Percentiles rank a stretch among this genome's conserved stretches.
These are phyloP conservation scores for Cirrhinus mrigala DNA, from an alignment of 2,797 vertebrate species.

Conservation along the genomic window DNA sequence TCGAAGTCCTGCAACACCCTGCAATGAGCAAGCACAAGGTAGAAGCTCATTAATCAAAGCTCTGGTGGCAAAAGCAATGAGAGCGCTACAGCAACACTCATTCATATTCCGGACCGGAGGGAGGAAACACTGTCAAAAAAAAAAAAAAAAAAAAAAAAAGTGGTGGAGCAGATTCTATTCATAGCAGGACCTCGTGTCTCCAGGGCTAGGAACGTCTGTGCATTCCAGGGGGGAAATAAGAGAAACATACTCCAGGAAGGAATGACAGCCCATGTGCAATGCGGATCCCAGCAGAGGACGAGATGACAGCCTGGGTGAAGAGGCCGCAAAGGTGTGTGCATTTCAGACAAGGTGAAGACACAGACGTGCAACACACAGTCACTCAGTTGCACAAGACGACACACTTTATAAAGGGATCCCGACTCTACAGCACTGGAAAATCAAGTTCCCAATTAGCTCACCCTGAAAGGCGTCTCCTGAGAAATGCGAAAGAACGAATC, in stretches of 20 bases:
- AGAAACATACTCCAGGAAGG: conserved; percentile 14
- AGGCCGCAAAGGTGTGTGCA: conserved; percentile 33
- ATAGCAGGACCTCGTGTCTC: conserved; percentile 25
- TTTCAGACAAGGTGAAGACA: conserved; percentile 42
- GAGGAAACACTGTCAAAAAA: conserved; percentile 46
- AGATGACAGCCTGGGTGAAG: conserved; percentile 45
- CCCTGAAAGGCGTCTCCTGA: conserved; percentile 38
- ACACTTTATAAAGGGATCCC: neutral
- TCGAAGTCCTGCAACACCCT: conserved; percentile 58
- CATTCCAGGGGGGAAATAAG: conserved; percentile 11
- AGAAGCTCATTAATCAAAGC: conserved; percentile 41
- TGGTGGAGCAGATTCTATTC: conserved; percentile 37
- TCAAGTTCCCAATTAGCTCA: conserved; percentile 45
- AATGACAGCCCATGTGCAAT: conserved; percentile 25
- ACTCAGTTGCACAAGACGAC: neutral
- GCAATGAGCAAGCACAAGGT: conserved; percentile 25
- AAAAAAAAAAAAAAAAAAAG: conserved; percentile 13
- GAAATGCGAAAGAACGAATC: conserved; percentile 11
- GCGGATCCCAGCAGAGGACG: neutral
- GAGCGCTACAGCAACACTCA: conserved; percentile 29
- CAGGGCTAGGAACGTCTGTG: conserved; percentile 12
- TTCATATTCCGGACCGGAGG: conserved; percentile 43
- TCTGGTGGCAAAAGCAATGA: conserved; percentile 32
- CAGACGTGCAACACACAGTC: conserved; percentile 9
- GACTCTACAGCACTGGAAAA: conserved; percentile 17